These are phyloP conservation scores for Emesis russula DNA, from an alignment of 2,888 invertebrate species.

Conservation along the genomic window DNA sequence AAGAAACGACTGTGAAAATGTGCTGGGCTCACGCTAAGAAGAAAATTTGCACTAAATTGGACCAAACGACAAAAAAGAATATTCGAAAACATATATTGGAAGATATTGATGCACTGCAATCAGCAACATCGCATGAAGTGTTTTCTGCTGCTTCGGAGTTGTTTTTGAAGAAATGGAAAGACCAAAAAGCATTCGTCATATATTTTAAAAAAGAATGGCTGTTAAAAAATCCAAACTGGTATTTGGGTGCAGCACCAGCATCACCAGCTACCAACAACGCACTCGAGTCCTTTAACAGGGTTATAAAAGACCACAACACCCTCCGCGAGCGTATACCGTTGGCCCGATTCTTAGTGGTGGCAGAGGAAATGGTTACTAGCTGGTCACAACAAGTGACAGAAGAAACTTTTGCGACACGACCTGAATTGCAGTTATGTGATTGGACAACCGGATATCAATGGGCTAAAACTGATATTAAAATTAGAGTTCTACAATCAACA, in stretches of 20 bases:
- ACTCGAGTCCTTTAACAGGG: too few relatives aligned
- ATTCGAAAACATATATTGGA: not conserved
- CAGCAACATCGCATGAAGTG: not conserved
- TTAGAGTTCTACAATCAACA: conserved; percentile 32
- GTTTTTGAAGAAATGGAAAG: not conserved
- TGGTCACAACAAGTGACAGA: conserved; percentile 43
- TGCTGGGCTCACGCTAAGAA: conserved; percentile 22
- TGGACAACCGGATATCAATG: conserved; percentile 24
- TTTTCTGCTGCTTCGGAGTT: conserved; percentile 24
- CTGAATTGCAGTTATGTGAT: conserved; percentile 17
- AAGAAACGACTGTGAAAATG: not conserved
- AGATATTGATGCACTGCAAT: conserved; percentile 17
- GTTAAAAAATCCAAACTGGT: too few relatives aligned
- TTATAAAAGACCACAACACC: too few relatives aligned
- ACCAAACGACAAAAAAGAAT: not conserved
- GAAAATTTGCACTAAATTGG: not conserved
- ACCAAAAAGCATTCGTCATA: too few relatives aligned
- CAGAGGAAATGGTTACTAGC: conserved; percentile 27
- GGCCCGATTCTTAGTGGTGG: not conserved
- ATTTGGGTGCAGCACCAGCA: too few relatives aligned
- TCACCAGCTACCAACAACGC: too few relatives aligned
- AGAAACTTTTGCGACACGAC: conserved; percentile 25
- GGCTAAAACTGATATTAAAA: conserved; percentile 7
- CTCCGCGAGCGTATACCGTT: too few relatives aligned
- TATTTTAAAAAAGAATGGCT: too few relatives aligned